phyloP scores from a whole-genome alignment of 1,140 invertebrate genomes.

The Lordiphosa clarofinis region DNA sequence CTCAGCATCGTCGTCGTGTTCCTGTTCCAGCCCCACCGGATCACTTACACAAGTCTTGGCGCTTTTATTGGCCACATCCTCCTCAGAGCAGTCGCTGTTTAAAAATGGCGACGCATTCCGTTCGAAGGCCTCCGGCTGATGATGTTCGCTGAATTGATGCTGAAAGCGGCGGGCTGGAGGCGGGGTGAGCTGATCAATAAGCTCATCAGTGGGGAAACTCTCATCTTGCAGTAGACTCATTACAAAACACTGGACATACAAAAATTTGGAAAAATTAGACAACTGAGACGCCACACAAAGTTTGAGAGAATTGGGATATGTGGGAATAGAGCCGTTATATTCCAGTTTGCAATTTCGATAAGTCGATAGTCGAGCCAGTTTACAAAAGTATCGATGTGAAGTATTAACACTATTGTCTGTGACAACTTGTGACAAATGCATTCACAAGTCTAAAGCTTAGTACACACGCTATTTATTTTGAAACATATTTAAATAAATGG shows the following conservation, averaged over 20 bases:
- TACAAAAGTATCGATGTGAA: no score
- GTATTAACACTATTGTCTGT: no score
- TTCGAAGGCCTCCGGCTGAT: constrained; percentile 33
- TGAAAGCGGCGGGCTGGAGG: constrained; percentile 2
- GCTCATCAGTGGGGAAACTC: constrained; percentile 51
- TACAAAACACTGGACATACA: background rate
- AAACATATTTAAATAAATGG: no score
- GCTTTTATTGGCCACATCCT: constrained; percentile 37
- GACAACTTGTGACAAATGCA: no score
- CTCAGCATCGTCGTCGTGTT: constrained; percentile 24
- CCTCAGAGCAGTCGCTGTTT: constrained; percentile 40
- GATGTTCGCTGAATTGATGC: constrained; percentile 31
- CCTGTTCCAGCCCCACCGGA: constrained; percentile 33
- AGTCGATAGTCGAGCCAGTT: no score
- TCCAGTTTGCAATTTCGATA: background rate
- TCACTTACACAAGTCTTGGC: constrained; percentile 57
- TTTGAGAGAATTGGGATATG: background rate
- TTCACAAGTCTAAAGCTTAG: no score
- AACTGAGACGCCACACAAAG: constrained; percentile 1
- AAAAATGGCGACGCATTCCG: constrained; percentile 43
- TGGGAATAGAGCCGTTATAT: constrained; percentile 1
- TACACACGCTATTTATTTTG: no score
- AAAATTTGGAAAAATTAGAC: background rate
- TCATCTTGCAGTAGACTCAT: constrained; percentile 51
- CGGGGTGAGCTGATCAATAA: constrained; percentile 37